Evolutionary conservation across 2,888 invertebrate species (phyloP), one percentile per base, ranked within the genome.

Genomic region (Cerastis leucographa): DNA sequence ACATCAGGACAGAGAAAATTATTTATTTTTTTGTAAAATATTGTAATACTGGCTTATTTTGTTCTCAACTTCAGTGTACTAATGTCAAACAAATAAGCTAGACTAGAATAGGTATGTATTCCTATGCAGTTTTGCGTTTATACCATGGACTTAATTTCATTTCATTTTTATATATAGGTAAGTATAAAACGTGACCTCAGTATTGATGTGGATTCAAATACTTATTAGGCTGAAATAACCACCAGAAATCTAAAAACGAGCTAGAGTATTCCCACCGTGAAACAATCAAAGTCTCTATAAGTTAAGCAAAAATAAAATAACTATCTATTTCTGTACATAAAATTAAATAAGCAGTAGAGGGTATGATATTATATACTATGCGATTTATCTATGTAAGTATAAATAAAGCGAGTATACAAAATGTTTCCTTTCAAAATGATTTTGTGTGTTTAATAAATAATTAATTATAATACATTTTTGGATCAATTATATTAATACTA

Each of bases 201-300:
- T 83, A 86, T 88, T 87, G 87, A 89, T 87, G 87, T 87, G 88
- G 89, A 87, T 90, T 87, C 88, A 90, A 90, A 90, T 87, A 85
- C 88, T 87, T 92, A 91, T 92, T 89, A 84, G 89, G 92, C 93
- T 94, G 92, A 95, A 90, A 89, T 89, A 93, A 94, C 96, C 95
- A 96, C 96, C 96, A 93, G 93, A 94, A 89, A 93, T 93, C 89
- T 93, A 93, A 94, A 87, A 94, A 91, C 90, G 92, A 91, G 90
- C 90, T 94, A 95, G 93, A 95, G 93, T 94, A 91, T 95, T 96
- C 96, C 96, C 96, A 96, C 96, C 96, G 96, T 94, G 84, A 95
- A 92, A 93, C 91, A 93, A 94, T 94, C 92, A 94, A 95, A 95
- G 94, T 95, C 92, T 95, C 56, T 91, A 92, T 95, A 92, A 91